Conservation (phyloP, 2,888 invertebrate genomes). For the Hermaeophaga mercurialis region DNA sequence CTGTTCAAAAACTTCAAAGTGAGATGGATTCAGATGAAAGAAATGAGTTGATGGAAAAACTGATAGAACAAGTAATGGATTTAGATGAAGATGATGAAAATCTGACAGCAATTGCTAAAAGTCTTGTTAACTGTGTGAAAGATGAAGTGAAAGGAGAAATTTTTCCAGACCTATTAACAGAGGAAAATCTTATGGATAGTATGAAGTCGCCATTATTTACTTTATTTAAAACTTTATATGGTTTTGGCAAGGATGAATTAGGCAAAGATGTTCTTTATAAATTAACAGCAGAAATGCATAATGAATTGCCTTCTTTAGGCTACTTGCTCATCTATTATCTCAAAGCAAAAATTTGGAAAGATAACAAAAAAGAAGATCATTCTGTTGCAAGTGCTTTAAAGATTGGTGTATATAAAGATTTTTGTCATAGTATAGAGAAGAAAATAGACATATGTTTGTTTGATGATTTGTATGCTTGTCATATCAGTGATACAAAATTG, state of each 20-base stretch:
- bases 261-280: constrained; percentile 76
- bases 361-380: constrained; percentile 60
- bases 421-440: constrained; percentile 78
- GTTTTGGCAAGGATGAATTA: constrained; percentile 70
- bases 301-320: constrained; percentile 74
- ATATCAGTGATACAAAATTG: constrained; percentile 85
- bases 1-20: constrained; percentile 62
- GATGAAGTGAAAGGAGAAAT: constrained; percentile 56
- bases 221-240: constrained; percentile 82
- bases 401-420: constrained; percentile 85
- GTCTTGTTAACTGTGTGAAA: constrained; percentile 64
- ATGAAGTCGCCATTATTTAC: constrained; percentile 81
- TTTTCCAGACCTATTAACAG: constrained; percentile 64
- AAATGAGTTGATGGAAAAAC: constrained; percentile 64
- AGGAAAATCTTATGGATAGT: constrained; percentile 73
- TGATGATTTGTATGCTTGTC: constrained; percentile 85
- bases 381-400: constrained; percentile 69
- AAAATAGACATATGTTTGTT: constrained; percentile 76
- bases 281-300: constrained; percentile 80
- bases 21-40: constrained; percentile 65
- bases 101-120: constrained; percentile 63
- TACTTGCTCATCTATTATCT: constrained; percentile 88
- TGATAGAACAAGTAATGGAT: constrained; percentile 60
- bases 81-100: constrained; percentile 66
- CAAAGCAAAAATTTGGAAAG: constrained; percentile 72